Evolutionary conservation across 1,140 invertebrate species (phyloP).

Genomic region (Diploscapter pachys): DNA sequence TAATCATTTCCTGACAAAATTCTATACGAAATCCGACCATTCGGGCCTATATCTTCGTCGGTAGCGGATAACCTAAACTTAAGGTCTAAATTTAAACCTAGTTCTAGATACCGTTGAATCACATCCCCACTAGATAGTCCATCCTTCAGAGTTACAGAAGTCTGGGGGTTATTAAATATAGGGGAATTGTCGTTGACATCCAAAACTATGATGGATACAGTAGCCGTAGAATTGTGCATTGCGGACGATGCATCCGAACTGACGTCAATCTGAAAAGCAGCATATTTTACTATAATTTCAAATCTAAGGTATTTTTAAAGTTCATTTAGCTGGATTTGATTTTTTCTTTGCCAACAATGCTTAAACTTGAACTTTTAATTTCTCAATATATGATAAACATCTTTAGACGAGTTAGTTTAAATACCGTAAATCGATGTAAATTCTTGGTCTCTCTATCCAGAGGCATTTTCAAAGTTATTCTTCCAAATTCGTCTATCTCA

Average conservation of each 20-base stretch:
- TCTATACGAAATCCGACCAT: constrained; percentile 82
- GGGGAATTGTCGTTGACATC: constrained; percentile 83
- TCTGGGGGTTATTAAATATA: not conserved
- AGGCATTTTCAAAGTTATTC: constrained; percentile 22
- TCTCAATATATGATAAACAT: too few species aligned
- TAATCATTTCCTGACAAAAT: constrained; percentile 42
- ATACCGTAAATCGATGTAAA: constrained; percentile 12
- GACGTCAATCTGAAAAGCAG: constrained; percentile 11
- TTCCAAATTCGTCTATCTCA: constrained; percentile 19
- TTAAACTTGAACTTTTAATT: too few species aligned
- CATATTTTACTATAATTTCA: constrained; percentile 20
- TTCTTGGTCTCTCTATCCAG: constrained; percentile 28
- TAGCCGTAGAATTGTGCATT: constrained; percentile 71
- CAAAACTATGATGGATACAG: constrained; percentile 72
- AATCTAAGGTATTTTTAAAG: too few species aligned
- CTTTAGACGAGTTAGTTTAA: too few species aligned
- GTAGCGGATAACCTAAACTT: constrained; percentile 65
- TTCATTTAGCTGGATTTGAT: too few species aligned
- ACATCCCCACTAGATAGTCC: constrained; percentile 17
- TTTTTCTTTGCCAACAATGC: too few species aligned
- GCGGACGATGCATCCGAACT: not conserved
- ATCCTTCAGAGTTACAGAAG: constrained; percentile 5
- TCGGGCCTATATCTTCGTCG: constrained; percentile 82
- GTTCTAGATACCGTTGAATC: constrained; percentile 1
- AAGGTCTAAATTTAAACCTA: not conserved